Conservation (phyloP, 2,888 invertebrate species). For the Adelognathus sp. region DNA sequence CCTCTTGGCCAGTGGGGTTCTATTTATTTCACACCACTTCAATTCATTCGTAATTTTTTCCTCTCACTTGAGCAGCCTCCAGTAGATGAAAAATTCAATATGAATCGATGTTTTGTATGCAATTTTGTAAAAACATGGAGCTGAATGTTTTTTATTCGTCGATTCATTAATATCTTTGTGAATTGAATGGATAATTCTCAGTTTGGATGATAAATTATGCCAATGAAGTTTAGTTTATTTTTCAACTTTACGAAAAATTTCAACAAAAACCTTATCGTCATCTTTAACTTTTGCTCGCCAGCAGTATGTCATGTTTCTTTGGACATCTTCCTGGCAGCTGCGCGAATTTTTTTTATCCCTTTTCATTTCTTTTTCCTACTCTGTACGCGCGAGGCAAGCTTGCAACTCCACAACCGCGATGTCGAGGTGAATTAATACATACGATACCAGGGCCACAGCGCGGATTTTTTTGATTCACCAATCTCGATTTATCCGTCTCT, state of each 20-base stretch:
- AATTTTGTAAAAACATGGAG: too few relatives aligned
- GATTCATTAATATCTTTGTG: too few relatives aligned
- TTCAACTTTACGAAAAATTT: too few relatives aligned
- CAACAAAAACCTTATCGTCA: too few relatives aligned
- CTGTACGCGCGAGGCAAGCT: background rate
- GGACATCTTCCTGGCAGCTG: background rate
- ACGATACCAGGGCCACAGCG: slow-evolving; percentile 1
- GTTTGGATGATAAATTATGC: too few relatives aligned
- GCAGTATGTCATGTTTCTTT: background rate
- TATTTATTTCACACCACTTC: background rate
- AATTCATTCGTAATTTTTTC: background rate
- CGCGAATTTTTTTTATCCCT: background rate
- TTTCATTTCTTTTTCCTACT: background rate
- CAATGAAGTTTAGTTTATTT: too few relatives aligned
- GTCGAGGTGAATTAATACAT: slow-evolving; percentile 20
- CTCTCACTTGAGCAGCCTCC: too few relatives aligned
- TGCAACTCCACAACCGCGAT: background rate
- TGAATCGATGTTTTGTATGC: too few relatives aligned
- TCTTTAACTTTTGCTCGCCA: too few relatives aligned
- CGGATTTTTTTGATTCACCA: slow-evolving; percentile 23
- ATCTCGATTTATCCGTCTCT: slow-evolving; percentile 2
- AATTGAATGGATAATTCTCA: too few relatives aligned
- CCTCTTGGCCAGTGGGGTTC: background rate
- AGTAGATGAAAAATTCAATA: too few relatives aligned
- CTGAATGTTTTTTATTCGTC: too few relatives aligned